Evolutionary conservation across 1,140 invertebrate genomes (phyloP), one percentile per base, ranked within the genome.

Genomic region (Dolichoris vasculosae): DNA sequence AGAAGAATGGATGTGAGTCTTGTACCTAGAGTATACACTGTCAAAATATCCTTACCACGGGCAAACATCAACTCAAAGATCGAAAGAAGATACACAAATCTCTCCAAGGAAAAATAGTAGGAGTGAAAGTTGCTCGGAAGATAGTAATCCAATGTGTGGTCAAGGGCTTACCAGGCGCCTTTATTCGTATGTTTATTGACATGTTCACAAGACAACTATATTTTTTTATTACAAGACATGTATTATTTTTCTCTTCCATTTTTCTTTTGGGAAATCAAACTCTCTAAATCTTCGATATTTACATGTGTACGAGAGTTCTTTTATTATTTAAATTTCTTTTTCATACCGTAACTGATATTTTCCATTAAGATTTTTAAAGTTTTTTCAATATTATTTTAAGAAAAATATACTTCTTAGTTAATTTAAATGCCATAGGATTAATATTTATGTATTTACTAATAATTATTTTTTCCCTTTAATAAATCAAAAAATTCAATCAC

Each of bases 111-210:
- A 59, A 59, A 71, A 55, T 9, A 20, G 23, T 11, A 32, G 26
- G 59, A 26, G 59, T 7, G 35, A 64, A 64, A 79, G 77, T 79
- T 35, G 1, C 30, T 78, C 23, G 30, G 3, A 23, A 40, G 13
- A 63, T 85, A 84, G 90, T 92, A 92, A 92, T 92, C 91, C 91
- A 91, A 90, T 91, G 89, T 89, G 90, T 88, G 87, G 91, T 86
- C 90, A 87, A 88, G 89, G 89, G 90, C 89, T 92, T 92, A 92
- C 90, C 89, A 82, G 88, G 89, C 69, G 78, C 30, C 40, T 81
- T 55, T 75, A 69, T 85, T 69, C 88, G 89, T 90, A 92, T 92
- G 91, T 92, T 92, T 92, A 92, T 92, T 92, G 91, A 92, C 90
- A 92, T 88, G 88, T n/a, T n/a, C n/a, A n/a, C n/a, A n/a, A 55